Conservation (phyloP, 2,888 invertebrate species). For the Drosophila paramelanica region DNA sequence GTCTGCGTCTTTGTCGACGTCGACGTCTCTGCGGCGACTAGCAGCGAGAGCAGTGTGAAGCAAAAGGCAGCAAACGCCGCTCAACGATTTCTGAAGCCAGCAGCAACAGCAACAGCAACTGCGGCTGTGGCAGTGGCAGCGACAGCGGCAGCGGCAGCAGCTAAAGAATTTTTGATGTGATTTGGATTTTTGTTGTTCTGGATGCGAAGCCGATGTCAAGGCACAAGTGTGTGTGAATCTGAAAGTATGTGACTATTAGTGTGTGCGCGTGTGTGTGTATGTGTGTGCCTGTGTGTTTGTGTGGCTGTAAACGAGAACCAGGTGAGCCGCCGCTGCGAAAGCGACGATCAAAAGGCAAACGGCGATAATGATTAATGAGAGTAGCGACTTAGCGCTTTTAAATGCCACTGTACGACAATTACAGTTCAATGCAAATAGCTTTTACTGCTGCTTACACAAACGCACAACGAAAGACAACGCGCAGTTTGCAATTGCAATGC, state of each 20-base stretch:
- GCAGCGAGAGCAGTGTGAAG: constrained; percentile 33
- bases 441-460: constrained; percentile 8
- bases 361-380: constrained; percentile 57
- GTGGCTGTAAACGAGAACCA: constrained; percentile 37
- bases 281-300: constrained; percentile 11
- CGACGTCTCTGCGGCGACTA: constrained; percentile 9
- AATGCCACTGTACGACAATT: constrained; percentile 9
- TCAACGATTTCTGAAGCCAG: constrained; percentile 29
- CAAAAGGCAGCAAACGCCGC: constrained; percentile 22
- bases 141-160: constrained; percentile 12
- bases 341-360: constrained; percentile 61
- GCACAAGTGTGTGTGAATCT: constrained; percentile 37
- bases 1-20: constrained; percentile 24
- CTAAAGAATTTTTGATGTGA: constrained; percentile 29
- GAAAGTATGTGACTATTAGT: constrained; percentile 39
- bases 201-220: constrained; percentile 28
- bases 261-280: constrained; percentile 17
- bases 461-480: constrained; percentile 25
- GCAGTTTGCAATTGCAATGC: constrained; percentile 38
- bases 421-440: constrained; percentile 17
- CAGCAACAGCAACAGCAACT: constrained; percentile 10
- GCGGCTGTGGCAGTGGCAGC: constrained; percentile 14
- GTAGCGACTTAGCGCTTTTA: constrained; percentile 22
- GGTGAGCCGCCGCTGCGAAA: constrained; percentile 56
- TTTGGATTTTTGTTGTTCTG: constrained; percentile 32